These are phyloP conservation scores for Pogonomyrmex barbatus DNA, from an alignment of 1,140 invertebrate genomes.

Conservation along the genomic window DNA sequence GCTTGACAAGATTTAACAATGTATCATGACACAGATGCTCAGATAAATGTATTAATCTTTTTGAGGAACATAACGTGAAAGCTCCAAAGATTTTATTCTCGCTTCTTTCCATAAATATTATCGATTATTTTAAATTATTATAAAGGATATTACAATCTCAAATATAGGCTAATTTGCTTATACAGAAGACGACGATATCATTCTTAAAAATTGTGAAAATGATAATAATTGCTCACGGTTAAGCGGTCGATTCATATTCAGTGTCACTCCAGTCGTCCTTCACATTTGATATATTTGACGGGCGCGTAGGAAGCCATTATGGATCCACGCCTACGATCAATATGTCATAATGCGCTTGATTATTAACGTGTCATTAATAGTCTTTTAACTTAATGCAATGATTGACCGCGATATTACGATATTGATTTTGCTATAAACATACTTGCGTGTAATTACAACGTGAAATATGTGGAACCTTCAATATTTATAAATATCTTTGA, in stretches of 20 bases:
- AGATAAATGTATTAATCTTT: too few species aligned
- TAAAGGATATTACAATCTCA: not conserved
- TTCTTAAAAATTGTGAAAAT: not conserved
- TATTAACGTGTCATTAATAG: constrained; percentile 37
- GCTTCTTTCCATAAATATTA: not conserved
- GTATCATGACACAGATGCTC: too few species aligned
- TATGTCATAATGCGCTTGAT: constrained; percentile 46
- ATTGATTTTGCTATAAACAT: not conserved
- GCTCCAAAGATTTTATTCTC: too few species aligned
- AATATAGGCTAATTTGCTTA: not conserved
- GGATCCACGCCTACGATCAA: constrained; percentile 70
- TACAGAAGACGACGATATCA: not conserved
- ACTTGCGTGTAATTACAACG: not conserved
- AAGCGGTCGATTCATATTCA: constrained; percentile 69
- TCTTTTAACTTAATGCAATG: constrained; percentile 44
- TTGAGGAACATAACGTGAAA: too few species aligned
- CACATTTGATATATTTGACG: constrained; percentile 52
- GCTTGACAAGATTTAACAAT: too few species aligned
- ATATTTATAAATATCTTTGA: not conserved
- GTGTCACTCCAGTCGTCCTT: constrained; percentile 62
- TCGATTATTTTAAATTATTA: not conserved
- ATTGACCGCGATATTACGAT: constrained; percentile 27
- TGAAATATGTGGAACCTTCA: not conserved
- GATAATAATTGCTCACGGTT: constrained; percentile 38
- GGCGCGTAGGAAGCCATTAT: constrained; percentile 51